Percentiles rank a stretch among this genome's conserved stretches.
Evolutionary conservation across 2,888 invertebrate species (phyloP).

Genomic region (Heteromurus nitidus): DNA sequence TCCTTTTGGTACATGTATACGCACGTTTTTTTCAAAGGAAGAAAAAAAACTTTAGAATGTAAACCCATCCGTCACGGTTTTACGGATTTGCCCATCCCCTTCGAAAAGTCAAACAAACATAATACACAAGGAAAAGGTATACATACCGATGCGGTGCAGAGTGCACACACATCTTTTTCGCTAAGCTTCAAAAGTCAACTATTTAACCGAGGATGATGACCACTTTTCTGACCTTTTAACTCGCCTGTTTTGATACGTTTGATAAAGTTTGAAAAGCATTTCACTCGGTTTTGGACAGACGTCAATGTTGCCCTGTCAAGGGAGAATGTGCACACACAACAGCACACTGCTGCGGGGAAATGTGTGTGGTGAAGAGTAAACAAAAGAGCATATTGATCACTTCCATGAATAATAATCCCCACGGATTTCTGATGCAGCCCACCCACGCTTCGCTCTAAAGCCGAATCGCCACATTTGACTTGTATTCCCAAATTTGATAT

Average conservation of each 20-base stretch:
- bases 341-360: not conserved
- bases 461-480: slow-evolving; percentile 8
- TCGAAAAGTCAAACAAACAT: slow-evolving; percentile 49
- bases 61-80: slow-evolving; percentile 62
- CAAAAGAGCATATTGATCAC: slow-evolving; percentile 38
- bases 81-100: slow-evolving; percentile 53
- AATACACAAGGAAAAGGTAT: slow-evolving; percentile 8
- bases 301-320: slow-evolving; percentile 25
- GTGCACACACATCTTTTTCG: slow-evolving; percentile 23
- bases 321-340: not conserved
- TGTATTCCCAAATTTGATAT: not conserved
- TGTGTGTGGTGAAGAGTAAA: slow-evolving; percentile 43
- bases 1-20: slow-evolving; percentile 8
- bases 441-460: slow-evolving; percentile 33
- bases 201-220: slow-evolving; percentile 33
- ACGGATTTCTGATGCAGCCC: slow-evolving; percentile 23
- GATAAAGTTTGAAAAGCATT: slow-evolving; percentile 42
- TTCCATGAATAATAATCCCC: slow-evolving; percentile 15
- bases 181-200: slow-evolving; percentile 27
- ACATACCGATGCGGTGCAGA: not conserved
- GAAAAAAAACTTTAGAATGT: not conserved
- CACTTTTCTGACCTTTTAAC: slow-evolving; percentile 59
- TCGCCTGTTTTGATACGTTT: slow-evolving; percentile 44
- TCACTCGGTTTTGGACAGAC: not conserved
- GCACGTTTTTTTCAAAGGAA: slow-evolving; percentile 22